phyloP scores from a whole-genome alignment of 2,888 invertebrate species.

The Hedychridium roseum region DNA sequence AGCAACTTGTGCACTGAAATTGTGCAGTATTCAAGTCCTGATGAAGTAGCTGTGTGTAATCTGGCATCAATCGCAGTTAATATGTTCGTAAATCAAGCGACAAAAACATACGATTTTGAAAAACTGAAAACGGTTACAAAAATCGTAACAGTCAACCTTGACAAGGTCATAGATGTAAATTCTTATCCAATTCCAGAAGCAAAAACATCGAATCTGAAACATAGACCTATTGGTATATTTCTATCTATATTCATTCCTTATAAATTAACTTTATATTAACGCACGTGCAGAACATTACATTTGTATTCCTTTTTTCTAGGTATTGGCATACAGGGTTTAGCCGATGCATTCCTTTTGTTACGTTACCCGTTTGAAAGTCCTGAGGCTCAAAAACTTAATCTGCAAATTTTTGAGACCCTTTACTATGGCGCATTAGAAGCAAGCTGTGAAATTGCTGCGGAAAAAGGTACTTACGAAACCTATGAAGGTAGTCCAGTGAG shows the following conservation, averaged over 20 bases:
- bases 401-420: constrained; percentile 96
- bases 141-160: constrained; percentile 88
- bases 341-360: constrained; percentile 95
- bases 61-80: constrained; percentile 96
- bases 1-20: constrained; percentile 99
- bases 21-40: constrained; percentile 89
- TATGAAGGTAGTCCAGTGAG: constrained; percentile 93
- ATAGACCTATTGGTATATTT: constrained; percentile 77
- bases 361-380: constrained; percentile 91
- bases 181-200: constrained; percentile 95
- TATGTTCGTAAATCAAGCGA: constrained; percentile 83
- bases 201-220: constrained; percentile 83
- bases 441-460: constrained; percentile 91
- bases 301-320: constrained; percentile 56
- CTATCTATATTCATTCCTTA: constrained; percentile 4
- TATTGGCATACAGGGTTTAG: constrained; percentile 97
- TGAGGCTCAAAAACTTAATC: constrained; percentile 85
- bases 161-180: constrained; percentile 97
- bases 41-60: constrained; percentile 98
- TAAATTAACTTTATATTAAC: neutral
- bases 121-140: constrained; percentile 89
- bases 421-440: constrained; percentile 97
- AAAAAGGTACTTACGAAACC: constrained; percentile 86
- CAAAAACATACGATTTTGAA: constrained; percentile 85
- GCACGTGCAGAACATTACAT: constrained; percentile 2